A percentile compares a stretch with the other conserved stretches of the same genome.
Conservation (phyloP, 2,797 vertebrate species). For the Sebastes variabilis region DNA sequence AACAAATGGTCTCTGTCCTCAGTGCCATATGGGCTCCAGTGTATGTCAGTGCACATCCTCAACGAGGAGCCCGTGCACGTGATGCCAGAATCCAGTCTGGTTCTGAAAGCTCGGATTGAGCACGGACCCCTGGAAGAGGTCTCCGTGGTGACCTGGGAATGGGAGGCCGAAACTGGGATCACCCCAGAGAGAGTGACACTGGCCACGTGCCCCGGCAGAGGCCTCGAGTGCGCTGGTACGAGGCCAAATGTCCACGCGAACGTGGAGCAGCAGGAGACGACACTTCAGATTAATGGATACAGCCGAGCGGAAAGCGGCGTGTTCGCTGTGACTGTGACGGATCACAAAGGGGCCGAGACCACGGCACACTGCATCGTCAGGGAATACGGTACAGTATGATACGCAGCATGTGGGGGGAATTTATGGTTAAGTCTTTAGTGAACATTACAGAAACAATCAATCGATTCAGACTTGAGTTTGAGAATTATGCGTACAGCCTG, state of each 20-base stretch:
- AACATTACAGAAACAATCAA: neutral
- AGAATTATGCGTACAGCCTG: neutral
- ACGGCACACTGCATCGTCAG: constrained; percentile 68
- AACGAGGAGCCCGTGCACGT: constrained; percentile 64
- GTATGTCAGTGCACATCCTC: constrained; percentile 71
- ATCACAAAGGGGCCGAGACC: constrained; percentile 52
- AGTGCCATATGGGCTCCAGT: constrained; percentile 59
- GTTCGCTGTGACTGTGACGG: constrained; percentile 72
- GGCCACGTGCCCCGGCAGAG: constrained; percentile 67
- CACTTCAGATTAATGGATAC: constrained; percentile 67
- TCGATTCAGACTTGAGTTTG: neutral
- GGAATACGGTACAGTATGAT: constrained; percentile 77
- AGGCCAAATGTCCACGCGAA: constrained; percentile 28
- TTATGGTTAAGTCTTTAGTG: neutral
- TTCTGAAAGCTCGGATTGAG: constrained; percentile 71
- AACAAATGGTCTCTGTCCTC: constrained; percentile 25
- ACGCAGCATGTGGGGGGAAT: neutral
- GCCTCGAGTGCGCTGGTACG: constrained; percentile 27
- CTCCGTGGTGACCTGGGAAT: constrained; percentile 73
- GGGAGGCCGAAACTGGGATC: constrained; percentile 44
- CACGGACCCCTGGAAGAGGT: constrained; percentile 49
- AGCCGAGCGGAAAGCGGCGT: constrained; percentile 61
- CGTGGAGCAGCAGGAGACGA: constrained; percentile 55
- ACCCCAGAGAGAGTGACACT: constrained; percentile 40
- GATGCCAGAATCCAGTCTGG: constrained; percentile 60